Base-by-base conservation (phyloP, 2,113 vertebrate genomes). In the Cyprinodon brontotheroides region DNA sequence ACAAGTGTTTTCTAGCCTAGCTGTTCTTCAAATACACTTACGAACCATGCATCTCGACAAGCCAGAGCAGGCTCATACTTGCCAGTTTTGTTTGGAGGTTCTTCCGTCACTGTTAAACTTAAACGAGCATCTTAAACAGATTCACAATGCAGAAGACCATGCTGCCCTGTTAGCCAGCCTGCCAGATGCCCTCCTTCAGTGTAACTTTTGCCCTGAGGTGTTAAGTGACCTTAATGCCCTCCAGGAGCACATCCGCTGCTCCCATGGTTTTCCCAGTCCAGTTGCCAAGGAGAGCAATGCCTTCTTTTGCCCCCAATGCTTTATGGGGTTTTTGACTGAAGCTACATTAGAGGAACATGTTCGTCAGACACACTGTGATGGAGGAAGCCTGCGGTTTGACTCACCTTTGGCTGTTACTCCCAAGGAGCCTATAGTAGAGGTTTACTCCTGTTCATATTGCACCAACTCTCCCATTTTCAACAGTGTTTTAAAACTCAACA, bases 321-420 rank as follows among this genome's bases (percentile, higher is more conserved):
- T 98, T 90, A 97, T 99, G 97, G 98, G 98, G 5, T 99, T 99
- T 92, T 95, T 99, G 91, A 99, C 98, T 53, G 97, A 99, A 94
- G 93, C 95, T 87, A 97, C 97, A 20, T 94, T 99, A 65, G 97
- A 99, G 88, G 98, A 98, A 91, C 98, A 99, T 82, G 96, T 98
- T 87, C 96, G 96, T 81, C 97, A 98, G 94, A 96, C 96, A 80
- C 98, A 99, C 85, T 98, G 96, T 83, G 97, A 99, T 83, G 96
- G 96, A 65, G 96, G 96, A 77, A 95, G 95, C 91, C 93, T 96
- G 79, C 95, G 97, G 36, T 98, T 98, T 77, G 97, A 98, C 88
- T 98, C 98, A 36, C 98, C 98, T 20, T 89, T 98, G 74, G 95
- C 97, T 0, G 96, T 96, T 69, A 97, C 96, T 53, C 95, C 97